phyloP scores from a whole-genome alignment of 2,113 vertebrate genomes.

The Phalacrocorax carbo region DNA sequence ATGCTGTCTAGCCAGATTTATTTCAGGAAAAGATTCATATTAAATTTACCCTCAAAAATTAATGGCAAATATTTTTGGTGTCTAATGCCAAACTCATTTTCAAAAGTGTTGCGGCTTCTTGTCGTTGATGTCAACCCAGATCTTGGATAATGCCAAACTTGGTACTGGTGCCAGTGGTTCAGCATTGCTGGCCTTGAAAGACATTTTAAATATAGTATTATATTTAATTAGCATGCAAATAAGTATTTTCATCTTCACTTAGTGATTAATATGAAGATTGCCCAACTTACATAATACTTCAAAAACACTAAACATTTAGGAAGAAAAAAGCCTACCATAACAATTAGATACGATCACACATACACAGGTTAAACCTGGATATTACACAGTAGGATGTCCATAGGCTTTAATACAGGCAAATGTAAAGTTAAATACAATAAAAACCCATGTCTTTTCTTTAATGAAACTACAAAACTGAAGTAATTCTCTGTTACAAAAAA shows the following conservation, averaged over 20 bases:
- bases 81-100: constrained; percentile 3
- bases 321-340: neutral
- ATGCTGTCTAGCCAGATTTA: neutral
- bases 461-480: neutral
- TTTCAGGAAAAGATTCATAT: neutral
- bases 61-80: constrained; percentile 1
- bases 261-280: neutral
- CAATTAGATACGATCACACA: neutral
- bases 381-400: neutral
- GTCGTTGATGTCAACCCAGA: neutral
- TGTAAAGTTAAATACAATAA: neutral
- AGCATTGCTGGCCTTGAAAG: neutral
- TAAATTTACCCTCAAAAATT: neutral
- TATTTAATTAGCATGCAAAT: constrained; percentile 14
- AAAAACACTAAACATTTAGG: neutral
- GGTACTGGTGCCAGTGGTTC: neutral
- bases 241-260: neutral
- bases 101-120: neutral
- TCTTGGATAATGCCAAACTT: neutral
- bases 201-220: neutral
- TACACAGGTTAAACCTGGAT: neutral
- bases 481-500: neutral
- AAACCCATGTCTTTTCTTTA: neutral
- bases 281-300: neutral
- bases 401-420: neutral